A percentile compares a stretch with the other conserved stretches of the same genome.
Conservation (phyloP, 2,113 vertebrate species). For the Odocoileus virginianus region DNA sequence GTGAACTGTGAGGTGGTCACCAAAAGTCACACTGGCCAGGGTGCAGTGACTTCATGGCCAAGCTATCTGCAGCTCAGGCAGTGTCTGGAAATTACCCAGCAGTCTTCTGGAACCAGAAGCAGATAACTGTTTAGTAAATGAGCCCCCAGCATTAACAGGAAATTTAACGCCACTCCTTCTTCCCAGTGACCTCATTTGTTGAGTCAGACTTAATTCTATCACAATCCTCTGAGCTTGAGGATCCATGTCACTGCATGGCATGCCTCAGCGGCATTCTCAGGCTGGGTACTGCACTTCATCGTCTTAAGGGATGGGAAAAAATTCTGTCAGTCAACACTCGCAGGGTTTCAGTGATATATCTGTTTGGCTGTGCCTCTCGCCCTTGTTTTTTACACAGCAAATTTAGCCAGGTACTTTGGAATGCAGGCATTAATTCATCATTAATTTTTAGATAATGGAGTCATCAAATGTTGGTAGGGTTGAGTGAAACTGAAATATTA, state of each 20-base stretch:
- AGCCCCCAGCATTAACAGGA: background rate
- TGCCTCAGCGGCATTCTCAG: background rate
- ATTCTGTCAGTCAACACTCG: background rate
- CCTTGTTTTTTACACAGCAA: background rate
- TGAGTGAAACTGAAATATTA: background rate
- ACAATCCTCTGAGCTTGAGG: background rate
- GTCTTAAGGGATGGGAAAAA: background rate
- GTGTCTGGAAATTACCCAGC: background rate
- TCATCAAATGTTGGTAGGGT: background rate
- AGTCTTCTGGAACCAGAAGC: background rate
- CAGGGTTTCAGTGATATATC: background rate
- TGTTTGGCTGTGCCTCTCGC: background rate
- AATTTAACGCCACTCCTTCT: background rate
- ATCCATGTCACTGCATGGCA: accelerated
- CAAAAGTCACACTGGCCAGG: background rate
- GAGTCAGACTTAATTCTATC: slow-evolving; percentile 45
- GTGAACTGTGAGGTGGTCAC: background rate
- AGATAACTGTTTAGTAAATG: background rate
- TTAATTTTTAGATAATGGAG: background rate
- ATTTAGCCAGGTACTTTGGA: background rate
- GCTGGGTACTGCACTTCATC: no score
- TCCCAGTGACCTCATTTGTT: slow-evolving; percentile 25
- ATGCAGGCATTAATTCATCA: background rate
- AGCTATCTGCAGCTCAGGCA: background rate
- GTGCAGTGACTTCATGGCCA: background rate